Conservation (phyloP, 2,888 invertebrate species). For the Eristalis pertinax region DNA sequence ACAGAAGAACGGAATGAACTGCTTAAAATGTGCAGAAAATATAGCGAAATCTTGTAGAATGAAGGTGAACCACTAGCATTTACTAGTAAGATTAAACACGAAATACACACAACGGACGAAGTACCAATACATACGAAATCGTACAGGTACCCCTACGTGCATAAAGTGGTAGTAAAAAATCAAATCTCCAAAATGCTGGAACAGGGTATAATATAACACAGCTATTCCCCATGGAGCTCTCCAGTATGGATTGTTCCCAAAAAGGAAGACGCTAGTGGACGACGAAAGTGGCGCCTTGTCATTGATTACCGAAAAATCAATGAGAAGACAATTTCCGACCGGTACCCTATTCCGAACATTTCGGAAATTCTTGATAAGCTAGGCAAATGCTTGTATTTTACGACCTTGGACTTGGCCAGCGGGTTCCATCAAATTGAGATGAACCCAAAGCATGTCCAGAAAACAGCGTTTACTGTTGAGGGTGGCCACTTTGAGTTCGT, state of each 20-base stretch:
- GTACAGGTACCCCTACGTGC: too few species aligned
- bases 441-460: too few species aligned
- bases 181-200: too few species aligned
- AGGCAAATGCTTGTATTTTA: too few species aligned
- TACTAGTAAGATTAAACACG: not conserved
- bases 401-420: not conserved
- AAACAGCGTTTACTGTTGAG: too few species aligned
- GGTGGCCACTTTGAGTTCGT: too few species aligned
- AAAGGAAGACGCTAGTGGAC: too few species aligned
- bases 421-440: conserved; percentile 6
- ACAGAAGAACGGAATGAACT: not conserved
- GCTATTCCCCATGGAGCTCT: too few species aligned
- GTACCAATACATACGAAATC: not conserved
- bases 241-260: too few species aligned
- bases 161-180: too few species aligned
- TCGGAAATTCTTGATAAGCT: conserved; percentile 7
- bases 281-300: too few species aligned
- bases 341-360: not conserved
- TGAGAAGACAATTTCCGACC: not conserved
- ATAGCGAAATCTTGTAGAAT: not conserved
- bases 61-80: not conserved
- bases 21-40: not conserved
- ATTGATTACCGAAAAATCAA: not conserved
- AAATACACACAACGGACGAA: not conserved
- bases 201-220: too few species aligned